Evolutionary conservation across 2,888 invertebrate species (phyloP), one percentile per base, ranked within the genome.

Genomic region (Rhaphigaster nebulosa): DNA sequence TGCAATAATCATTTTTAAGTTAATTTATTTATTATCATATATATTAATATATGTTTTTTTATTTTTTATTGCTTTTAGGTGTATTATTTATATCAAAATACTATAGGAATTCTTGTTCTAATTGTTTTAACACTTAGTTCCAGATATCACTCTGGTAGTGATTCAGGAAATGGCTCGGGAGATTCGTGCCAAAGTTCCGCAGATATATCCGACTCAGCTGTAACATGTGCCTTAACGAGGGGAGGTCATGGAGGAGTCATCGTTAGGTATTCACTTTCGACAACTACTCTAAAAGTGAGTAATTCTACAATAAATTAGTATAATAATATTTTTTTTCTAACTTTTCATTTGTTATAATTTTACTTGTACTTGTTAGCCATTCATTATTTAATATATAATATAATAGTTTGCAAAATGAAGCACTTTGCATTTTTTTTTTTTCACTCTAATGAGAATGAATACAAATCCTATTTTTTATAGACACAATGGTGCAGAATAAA

Each of bases 161-260:
- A 98, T 94, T 98, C 97, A 0, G 98, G 98, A 0, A 98, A 98
- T 93, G 98, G 97, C 0, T 97, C 97, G 0, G 98, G 97, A 0
- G 98, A 98, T 93, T 97, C 97, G 0, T 96, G 96, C 1, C 95
- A 96, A 93, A 96, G 96, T 92, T 96, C 96, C 12, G 96, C 93
- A 23, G 92, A 93, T 90, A 91, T 92, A 76, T 92, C 92, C 29
- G 93, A 93, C 88, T 92, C 92, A 23, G 92, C 92, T 23, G 92
- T 92, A 20, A 91, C 92, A 52, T 93, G 93, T 56, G 92, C 92
- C 13, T 90, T 92, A 29, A 91, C 91, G 18, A 92, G 92, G 65
- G 91, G 90, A 50, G 91, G 92, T 20, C 92, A 92, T 65, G 92
- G 92, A 18, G 96, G 96, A 0, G 96, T 96, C 29, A 94, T 96